Percentiles rank a stretch among this genome's conserved stretches.
Conservation (phyloP, 2,888 invertebrate species). For the Tetragonisca angustula region DNA sequence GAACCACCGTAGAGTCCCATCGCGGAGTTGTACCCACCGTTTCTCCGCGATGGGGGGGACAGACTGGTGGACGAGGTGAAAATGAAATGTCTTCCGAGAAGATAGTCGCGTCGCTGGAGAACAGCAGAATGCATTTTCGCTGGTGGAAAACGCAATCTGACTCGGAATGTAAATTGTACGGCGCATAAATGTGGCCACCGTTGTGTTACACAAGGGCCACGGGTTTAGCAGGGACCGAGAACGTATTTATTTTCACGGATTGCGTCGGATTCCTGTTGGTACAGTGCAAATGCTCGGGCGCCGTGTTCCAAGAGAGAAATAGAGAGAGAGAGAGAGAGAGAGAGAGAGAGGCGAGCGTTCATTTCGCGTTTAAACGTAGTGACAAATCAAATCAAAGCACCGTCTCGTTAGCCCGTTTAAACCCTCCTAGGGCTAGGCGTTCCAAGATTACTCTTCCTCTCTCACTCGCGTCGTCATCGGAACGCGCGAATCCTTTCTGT, state of each 20-base stretch:
- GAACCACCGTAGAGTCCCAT: not conserved
- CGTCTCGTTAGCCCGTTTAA: constrained; percentile 75
- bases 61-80: constrained; percentile 58
- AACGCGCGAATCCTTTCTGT: not conserved
- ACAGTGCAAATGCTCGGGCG: constrained; percentile 60
- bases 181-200: constrained; percentile 38
- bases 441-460: constrained; percentile 54
- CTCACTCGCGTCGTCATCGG: not conserved
- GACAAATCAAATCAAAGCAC: constrained; percentile 78
- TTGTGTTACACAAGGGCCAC: constrained; percentile 11
- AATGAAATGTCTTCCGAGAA: constrained; percentile 81
- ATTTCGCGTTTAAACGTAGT: constrained; percentile 72
- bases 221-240: constrained; percentile 1
- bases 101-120: constrained; percentile 73
- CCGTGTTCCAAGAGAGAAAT: constrained; percentile 43
- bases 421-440: constrained; percentile 49
- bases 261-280: constrained; percentile 61
- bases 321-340: no score
- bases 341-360: constrained; percentile 53
- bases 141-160: constrained; percentile 63
- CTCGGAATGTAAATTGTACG: constrained; percentile 68
- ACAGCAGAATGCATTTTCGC: constrained; percentile 62
- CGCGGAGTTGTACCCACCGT: not conserved
- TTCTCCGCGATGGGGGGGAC: not conserved
- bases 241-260: constrained; percentile 67